Evolutionary conservation across 2,797 vertebrate species (phyloP), one percentile per base, ranked within the genome.

Genomic region (Alauda arvensis): DNA sequence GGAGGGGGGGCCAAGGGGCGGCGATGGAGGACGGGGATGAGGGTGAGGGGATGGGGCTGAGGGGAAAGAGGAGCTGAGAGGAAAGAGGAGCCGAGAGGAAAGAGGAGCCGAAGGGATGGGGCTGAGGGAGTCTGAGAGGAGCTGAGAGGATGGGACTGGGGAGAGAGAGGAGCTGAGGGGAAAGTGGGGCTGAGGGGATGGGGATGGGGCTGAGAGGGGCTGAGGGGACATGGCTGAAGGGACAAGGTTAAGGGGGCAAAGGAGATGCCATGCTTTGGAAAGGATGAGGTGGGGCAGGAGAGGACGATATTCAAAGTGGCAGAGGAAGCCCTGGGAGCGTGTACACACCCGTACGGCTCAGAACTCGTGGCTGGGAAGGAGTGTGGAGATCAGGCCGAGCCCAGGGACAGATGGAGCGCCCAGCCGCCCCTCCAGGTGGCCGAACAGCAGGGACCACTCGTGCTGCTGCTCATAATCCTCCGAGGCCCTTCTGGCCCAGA

Each of bases 401-500:
- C 16, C 68, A 0, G 77, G 65, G 34, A 12, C 55, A 57, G 85
- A 18, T 31, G 70, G 55, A 46, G 42, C 14, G n/a, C 60, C 45
- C 79, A 57, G 79, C 69, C 79, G 26, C 79, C 80, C 60, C 45
- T 83, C 80, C 80, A 83, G 80, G 80, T 83, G 80, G 80, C 80
- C 18, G 45, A 59, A 66, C 70, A 83, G 70, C 80, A 45, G 70
- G 70, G 53, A 67, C 80, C 80, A 33, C 61, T 83, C 70, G 39
- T 59, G 80, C 70, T 60, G 61, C 80, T 59, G 53, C 53, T 67
- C 39, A 0, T 74, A 83, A 74, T 75, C 70, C 70, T 24, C 33
- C 53, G 3, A 45, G 70, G 70, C 45, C 80, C 69, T 83, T 67
- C 80, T 75, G 80, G 70, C 69, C 39, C 69, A n/a, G 52, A 37